Percentiles rank a stretch among this genome's conserved stretches.
phyloP scores from a whole-genome alignment of 1,140 invertebrate genomes.

The Amyelois transitella region DNA sequence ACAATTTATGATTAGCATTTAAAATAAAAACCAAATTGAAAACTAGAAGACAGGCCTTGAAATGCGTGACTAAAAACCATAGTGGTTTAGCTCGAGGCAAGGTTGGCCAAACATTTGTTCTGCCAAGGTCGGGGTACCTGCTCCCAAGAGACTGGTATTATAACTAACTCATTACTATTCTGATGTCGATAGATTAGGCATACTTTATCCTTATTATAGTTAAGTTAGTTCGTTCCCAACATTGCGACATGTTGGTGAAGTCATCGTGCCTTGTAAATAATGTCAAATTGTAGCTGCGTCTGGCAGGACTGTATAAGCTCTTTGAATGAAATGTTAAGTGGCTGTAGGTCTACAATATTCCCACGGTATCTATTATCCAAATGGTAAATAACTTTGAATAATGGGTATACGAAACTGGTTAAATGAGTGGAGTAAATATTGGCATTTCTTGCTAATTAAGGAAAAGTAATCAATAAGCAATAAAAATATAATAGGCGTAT shows the following conservation, averaged over 20 bases:
- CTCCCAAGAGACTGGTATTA: background rate
- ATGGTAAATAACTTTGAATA: too few species aligned
- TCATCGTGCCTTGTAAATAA: background rate
- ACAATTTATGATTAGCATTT: too few species aligned
- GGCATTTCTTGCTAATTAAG: too few species aligned
- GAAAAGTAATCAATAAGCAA: too few species aligned
- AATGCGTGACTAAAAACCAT: constrained; percentile 34
- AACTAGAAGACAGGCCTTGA: background rate
- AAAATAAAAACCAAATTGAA: background rate
- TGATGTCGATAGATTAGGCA: constrained; percentile 16
- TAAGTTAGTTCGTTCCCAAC: background rate
- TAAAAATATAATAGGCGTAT: too few species aligned
- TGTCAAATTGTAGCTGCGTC: background rate
- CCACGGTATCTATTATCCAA: background rate
- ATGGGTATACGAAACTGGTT: too few species aligned
- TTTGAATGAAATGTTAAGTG: background rate
- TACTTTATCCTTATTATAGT: constrained; percentile 4
- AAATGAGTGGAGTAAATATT: too few species aligned
- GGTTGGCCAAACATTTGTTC: constrained; percentile 28
- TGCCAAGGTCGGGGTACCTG: constrained; percentile 26
- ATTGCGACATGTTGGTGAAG: background rate
- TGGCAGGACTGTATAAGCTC: background rate
- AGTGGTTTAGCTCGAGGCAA: constrained; percentile 15
- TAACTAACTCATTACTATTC: constrained; percentile 25
- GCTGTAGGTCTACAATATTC: background rate